These are phyloP conservation scores for Phalangium opilio DNA, from an alignment of 2,888 invertebrate species.

Conservation along the genomic window DNA sequence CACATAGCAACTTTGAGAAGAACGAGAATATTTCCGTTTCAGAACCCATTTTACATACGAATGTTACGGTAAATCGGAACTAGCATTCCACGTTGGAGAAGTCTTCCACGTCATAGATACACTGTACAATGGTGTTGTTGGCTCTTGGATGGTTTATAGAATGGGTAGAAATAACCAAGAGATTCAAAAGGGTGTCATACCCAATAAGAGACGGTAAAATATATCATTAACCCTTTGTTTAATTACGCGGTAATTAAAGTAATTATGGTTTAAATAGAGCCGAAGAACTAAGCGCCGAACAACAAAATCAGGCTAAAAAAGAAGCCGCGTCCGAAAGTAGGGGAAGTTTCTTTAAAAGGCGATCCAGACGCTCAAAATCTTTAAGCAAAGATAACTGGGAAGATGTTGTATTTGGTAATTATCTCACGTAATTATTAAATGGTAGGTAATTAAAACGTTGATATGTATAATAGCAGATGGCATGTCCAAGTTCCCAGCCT, in stretches of 20 bases:
- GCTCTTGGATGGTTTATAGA: constrained; percentile 88
- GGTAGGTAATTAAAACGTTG: too few species aligned
- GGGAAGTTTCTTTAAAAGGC: constrained; percentile 74
- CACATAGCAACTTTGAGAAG: too few species aligned
- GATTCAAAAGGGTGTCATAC: constrained; percentile 86
- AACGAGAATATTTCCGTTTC: constrained; percentile 10
- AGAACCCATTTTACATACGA: constrained; percentile 95
- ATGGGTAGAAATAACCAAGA: constrained; percentile 84
- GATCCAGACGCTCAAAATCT: constrained; percentile 66
- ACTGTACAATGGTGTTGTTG: constrained; percentile 88
- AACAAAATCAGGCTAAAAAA: constrained; percentile 74
- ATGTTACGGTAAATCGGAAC: constrained; percentile 63
- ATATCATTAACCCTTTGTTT: neutral
- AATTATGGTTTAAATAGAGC: constrained; percentile 39
- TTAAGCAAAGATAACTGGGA: constrained; percentile 95
- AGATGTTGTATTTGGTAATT: constrained; percentile 62
- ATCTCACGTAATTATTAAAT: neutral
- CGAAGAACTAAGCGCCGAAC: constrained; percentile 76
- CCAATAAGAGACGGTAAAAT: constrained; percentile 46
- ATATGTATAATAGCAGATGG: constrained; percentile 49
- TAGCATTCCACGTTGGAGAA: constrained; percentile 88
- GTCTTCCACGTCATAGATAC: constrained; percentile 92
- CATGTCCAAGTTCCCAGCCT: constrained; percentile 87
- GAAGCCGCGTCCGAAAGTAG: constrained; percentile 60
- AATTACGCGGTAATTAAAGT: too few species aligned